phyloP scores from a whole-genome alignment of 2,113 vertebrate genomes.

The Nerophis lumbriciformis region DNA sequence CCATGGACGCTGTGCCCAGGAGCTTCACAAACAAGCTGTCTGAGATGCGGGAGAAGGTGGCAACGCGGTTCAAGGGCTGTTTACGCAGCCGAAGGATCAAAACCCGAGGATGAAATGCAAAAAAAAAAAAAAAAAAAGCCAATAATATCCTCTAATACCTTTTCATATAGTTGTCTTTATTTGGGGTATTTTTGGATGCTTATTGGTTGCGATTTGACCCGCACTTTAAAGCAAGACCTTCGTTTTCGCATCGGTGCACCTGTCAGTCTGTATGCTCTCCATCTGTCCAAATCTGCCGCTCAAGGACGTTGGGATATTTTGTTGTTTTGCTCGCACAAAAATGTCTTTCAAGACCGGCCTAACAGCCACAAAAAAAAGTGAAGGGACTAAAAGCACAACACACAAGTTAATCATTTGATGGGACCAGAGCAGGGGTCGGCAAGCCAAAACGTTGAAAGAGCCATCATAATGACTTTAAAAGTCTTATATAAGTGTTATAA shows the following conservation, averaged over 20 bases:
- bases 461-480: too few species aligned
- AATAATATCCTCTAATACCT: constrained; percentile 1
- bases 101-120: constrained; percentile 5
- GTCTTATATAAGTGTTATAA: too few species aligned
- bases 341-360: too few species aligned
- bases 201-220: background rate
- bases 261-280: background rate
- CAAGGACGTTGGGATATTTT: background rate
- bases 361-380: too few species aligned
- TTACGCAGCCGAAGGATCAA: constrained; percentile 2
- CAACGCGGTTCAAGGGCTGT: constrained; percentile 23
- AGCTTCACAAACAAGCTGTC: constrained; percentile 4
- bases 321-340: background rate
- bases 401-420: too few species aligned
- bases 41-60: constrained; percentile 17
- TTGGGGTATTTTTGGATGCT: background rate
- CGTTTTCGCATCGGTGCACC: background rate
- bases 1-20: constrained; percentile 3
- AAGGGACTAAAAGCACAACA: too few species aligned
- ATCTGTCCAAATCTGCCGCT: too few species aligned
- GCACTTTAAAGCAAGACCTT: background rate
- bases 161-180: background rate
- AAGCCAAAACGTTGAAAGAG: too few species aligned
- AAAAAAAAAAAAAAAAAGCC: background rate
- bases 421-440: too few species aligned